Percentiles rank a stretch among this genome's conserved stretches.
Evolutionary conservation across 2,113 vertebrate species (phyloP).

Genomic region (Ceyx margarethae): DNA sequence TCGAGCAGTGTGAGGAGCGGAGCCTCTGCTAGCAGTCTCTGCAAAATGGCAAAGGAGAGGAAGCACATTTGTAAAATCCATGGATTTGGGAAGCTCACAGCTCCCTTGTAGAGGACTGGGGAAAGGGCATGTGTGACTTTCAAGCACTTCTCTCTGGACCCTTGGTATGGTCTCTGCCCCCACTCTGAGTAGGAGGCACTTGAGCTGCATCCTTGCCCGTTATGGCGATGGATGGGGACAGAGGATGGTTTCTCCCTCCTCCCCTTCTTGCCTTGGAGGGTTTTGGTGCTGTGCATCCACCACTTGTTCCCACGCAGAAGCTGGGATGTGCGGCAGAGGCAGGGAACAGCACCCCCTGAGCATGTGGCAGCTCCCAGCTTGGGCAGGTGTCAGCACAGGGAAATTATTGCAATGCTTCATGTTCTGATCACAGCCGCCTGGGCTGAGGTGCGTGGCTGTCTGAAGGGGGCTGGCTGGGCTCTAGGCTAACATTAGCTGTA

Average conservation of each 20-base stretch:
- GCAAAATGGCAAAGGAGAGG: neutral
- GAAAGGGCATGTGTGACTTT: neutral
- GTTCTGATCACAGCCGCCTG: accelerated
- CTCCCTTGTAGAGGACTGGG: neutral
- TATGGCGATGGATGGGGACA: neutral
- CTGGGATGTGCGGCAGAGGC: neutral
- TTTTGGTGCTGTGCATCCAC: neutral
- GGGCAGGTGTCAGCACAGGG: neutral
- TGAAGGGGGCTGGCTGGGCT: neutral
- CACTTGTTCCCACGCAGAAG: neutral
- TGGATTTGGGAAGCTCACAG: neutral
- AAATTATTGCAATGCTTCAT: neutral
- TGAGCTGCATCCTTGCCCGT: neutral
- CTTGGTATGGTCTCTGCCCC: neutral
- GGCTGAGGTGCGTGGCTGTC: neutral
- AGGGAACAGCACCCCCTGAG: neutral
- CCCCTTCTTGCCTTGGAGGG: neutral
- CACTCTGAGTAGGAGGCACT: neutral
- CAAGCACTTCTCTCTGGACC: neutral
- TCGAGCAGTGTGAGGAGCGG: neutral
- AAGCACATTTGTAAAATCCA: neutral
- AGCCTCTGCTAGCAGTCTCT: neutral
- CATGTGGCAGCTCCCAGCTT: accelerated
- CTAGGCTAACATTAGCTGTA: neutral
- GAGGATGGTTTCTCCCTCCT: neutral